Conservation (phyloP, 1,140 invertebrate species). For the Teleopsis dalmanni region DNA sequence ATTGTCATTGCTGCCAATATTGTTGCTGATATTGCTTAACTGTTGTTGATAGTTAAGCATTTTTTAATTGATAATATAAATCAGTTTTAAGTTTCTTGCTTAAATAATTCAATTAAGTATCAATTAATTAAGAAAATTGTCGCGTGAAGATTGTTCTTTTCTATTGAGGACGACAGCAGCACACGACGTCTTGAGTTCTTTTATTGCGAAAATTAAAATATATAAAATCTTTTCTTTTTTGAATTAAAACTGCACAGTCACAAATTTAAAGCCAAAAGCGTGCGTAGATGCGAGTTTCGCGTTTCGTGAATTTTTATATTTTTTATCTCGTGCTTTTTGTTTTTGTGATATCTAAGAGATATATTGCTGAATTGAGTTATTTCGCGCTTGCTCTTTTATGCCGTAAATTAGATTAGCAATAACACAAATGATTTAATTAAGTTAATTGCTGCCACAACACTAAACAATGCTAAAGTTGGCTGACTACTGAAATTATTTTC, state of each 20-base stretch:
- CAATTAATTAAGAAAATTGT: conserved; percentile 17
- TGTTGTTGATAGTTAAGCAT: conserved; percentile 11
- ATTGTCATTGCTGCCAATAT: conserved; percentile 1
- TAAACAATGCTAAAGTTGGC: conserved; percentile 15
- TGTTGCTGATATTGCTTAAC: too few relatives aligned
- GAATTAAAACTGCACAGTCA: too few relatives aligned
- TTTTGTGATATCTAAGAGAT: too few relatives aligned
- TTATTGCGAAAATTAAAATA: too few relatives aligned
- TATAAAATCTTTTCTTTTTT: too few relatives aligned
- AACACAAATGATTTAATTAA: conserved; percentile 17
- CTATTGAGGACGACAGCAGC: conserved; percentile 10
- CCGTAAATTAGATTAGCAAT: conserved; percentile 10
- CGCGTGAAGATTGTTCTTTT: conserved; percentile 8
- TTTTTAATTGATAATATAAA: too few relatives aligned
- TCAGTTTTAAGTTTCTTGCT: conserved; percentile 3
- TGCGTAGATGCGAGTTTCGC: too few relatives aligned
- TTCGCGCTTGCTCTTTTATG: neutral
- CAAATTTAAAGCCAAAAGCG: too few relatives aligned
- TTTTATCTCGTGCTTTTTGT: too few relatives aligned
- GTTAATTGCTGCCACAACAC: conserved; percentile 15
- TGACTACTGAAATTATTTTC: conserved; percentile 18
- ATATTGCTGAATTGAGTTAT: neutral
- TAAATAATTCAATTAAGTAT: conserved; percentile 15
- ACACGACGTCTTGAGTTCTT: neutral
- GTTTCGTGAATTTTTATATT: neutral